Conservation (phyloP, 2,113 vertebrate species). For the Tachycineta bicolor region DNA sequence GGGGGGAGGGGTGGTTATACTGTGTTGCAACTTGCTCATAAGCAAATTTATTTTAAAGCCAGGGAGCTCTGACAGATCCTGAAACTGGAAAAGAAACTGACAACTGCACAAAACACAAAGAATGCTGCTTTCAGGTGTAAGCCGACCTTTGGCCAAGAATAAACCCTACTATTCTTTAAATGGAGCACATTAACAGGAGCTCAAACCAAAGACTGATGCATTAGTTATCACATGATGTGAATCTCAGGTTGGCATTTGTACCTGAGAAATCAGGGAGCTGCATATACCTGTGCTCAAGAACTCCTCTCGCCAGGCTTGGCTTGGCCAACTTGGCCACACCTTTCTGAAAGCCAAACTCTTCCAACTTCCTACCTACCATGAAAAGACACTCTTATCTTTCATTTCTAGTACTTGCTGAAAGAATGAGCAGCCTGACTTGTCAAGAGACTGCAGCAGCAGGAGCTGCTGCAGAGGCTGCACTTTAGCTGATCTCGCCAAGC, state of each 20-base stretch:
- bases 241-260: background rate
- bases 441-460: background rate
- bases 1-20: background rate
- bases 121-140: background rate
- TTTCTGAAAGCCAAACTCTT: slow-evolving; percentile 15
- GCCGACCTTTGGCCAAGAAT: background rate
- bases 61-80: background rate
- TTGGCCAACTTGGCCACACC: background rate
- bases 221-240: accelerated
- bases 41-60: background rate
- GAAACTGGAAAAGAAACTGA: background rate
- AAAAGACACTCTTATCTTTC: slow-evolving; percentile 25
- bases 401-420: slow-evolving; percentile 30
- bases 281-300: background rate
- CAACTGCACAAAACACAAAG: background rate
- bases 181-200: background rate
- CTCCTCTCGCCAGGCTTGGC: background rate
- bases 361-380: slow-evolving; percentile 13
- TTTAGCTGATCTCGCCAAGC: background rate
- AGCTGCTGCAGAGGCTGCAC: background rate
- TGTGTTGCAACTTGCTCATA: background rate
- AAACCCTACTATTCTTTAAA: background rate
- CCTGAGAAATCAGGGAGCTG: background rate
- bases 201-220: background rate
- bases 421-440: background rate